Base-by-base conservation (phyloP, 2,797 vertebrate genomes). In the Megaceryle alcyon region DNA sequence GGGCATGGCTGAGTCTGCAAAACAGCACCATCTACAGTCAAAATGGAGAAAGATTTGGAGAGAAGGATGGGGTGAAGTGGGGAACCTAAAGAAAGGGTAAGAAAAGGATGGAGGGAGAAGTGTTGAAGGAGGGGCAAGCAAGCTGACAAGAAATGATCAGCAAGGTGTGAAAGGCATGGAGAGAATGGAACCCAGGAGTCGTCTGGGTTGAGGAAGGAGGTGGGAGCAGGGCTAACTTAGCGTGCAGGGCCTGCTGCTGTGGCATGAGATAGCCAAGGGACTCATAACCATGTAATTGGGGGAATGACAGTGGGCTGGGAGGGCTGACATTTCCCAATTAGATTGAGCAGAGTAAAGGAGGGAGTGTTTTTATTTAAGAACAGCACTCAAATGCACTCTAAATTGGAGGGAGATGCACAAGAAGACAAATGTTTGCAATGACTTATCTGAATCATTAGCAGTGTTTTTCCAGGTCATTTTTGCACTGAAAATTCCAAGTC, bases 341-440 rank as follows among this genome's bases (percentile, higher is more conserved):
- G 28, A 60, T 46, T 43, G 53, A 73, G 51, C 28, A 53, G 70
- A 57, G 53, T 0, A 0, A 89, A 68, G 68, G 44, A 91, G 66
- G 26, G 39, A 84, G 26, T 31, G n/a, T 60, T 95, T 86, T 14
- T 77, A 20, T 43, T 72, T 68, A 77, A 61, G 65, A 90, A 18
- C 5, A 83, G 26, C 31, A 64, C 53, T 73, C 66, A 82, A 59
- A 80, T 69, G 44, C 48, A 68, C 46, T 84, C 65, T 69, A 51
- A 86, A 78, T 71, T 71, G 76, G 70, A 88, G 16, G 56, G 35
- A 86, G 51, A 80, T 43, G 35, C 41, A 54, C 31, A 83, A n/a
- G 68, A 91, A 85, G 68, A 89, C 85, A 88, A 89, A 69, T 61
- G 31, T 61, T 93, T 87, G 56, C 60, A 80, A 21, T 78, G 49